These are phyloP conservation scores for Centropristis striata DNA, from an alignment of 2,113 vertebrate species.

Conservation along the genomic window DNA sequence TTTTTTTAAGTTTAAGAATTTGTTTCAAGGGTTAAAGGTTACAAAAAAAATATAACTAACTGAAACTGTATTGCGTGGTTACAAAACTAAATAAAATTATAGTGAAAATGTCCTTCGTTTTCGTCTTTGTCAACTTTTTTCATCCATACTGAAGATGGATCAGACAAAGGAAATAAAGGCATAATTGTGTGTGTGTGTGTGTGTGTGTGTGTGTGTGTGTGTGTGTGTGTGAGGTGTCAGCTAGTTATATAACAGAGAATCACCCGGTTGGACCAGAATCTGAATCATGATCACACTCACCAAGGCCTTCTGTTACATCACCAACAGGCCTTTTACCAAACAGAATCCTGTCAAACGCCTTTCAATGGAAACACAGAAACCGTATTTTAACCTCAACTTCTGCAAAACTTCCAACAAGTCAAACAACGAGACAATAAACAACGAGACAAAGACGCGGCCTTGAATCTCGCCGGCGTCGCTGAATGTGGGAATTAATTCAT, in stretches of 20 bases:
- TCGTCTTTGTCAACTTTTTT: too few relatives aligned
- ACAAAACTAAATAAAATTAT: too few relatives aligned
- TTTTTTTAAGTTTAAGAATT: too few relatives aligned
- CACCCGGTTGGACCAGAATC: conserved; percentile 40
- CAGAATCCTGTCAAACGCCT: conserved; percentile 61
- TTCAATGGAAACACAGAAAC: conserved; percentile 34
- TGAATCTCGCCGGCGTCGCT: too few relatives aligned
- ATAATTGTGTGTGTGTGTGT: conserved; percentile 29
- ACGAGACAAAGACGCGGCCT: too few relatives aligned
- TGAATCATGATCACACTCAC: conserved; percentile 76
- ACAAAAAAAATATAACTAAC: too few relatives aligned
- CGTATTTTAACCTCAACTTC: conserved; percentile 38
- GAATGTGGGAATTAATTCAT: too few relatives aligned
- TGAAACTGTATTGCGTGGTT: too few relatives aligned
- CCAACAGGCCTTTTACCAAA: conserved; percentile 44
- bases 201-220: conserved; percentile 6
- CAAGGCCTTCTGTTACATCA: conserved; percentile 65
- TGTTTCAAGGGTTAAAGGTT: too few relatives aligned
- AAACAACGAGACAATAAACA: neutral
- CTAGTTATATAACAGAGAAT: conserved; percentile 69
- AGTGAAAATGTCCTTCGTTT: too few relatives aligned
- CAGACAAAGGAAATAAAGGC: too few relatives aligned
- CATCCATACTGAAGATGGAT: too few relatives aligned
- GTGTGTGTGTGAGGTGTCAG: conserved; percentile 58
- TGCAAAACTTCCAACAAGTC: neutral